phyloP scores from a whole-genome alignment of 37 sponge, comb jelly and placozoan species.

The Geodia barretti region DNA sequence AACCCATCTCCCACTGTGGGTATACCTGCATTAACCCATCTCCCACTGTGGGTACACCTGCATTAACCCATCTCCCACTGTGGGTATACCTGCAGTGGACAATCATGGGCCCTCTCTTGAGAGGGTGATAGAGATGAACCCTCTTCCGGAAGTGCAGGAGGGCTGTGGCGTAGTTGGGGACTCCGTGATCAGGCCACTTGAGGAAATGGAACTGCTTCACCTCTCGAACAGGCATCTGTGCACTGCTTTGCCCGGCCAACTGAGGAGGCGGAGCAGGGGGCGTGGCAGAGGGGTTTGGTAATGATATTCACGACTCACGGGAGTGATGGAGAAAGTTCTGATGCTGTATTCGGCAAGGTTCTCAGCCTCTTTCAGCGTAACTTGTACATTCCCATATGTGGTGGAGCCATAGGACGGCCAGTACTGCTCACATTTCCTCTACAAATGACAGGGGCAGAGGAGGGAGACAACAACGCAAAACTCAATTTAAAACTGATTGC shows the following conservation, averaged over 20 bases:
- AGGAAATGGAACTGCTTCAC: conserved; percentile 90
- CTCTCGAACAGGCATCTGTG: conserved; percentile 38
- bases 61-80: too few species aligned
- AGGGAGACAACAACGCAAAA: too few species aligned
- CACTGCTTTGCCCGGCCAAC: conserved; percentile 47
- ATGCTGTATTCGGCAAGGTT: conserved; percentile 86
- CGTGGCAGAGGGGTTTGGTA: background rate
- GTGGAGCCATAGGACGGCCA: conserved; percentile 83
- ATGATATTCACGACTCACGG: conserved; percentile 29
- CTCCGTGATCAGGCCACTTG: conserved; percentile 97
- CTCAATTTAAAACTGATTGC: too few species aligned
- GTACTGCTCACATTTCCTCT: conserved; percentile 92
- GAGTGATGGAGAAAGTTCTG: conserved; percentile 68
- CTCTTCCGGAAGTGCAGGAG: conserved; percentile 86
- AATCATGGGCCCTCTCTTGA: conserved; percentile 71
- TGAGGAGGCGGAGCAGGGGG: background rate
- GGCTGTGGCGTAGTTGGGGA: conserved; percentile 88
- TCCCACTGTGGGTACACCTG: too few species aligned
- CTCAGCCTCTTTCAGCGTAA: conserved; percentile 78
- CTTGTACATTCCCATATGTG: conserved; percentile 77
- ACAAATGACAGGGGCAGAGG: background rate
- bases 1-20: too few species aligned
- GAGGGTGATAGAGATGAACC: conserved; percentile 60
- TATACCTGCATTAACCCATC: too few species aligned
- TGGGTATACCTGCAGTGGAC: conserved; percentile 92